Conservation (phyloP, 2,797 vertebrate species). For the Gallinago stenura region DNA sequence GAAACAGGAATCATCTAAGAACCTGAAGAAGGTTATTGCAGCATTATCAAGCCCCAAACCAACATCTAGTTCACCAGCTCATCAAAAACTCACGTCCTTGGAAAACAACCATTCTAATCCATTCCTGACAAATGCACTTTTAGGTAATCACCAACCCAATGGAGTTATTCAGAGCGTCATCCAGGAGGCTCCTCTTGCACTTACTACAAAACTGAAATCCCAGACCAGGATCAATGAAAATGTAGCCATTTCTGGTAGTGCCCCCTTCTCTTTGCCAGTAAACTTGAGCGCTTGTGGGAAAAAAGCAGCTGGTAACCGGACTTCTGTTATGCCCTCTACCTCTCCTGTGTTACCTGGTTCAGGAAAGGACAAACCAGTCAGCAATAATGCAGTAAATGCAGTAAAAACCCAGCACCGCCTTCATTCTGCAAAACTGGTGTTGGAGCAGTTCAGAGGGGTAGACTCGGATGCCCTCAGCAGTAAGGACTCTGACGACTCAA, state of each 20-base stretch:
- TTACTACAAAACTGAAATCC: constrained; percentile 87
- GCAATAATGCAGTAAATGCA: constrained; percentile 72
- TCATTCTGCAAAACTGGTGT: constrained; percentile 83
- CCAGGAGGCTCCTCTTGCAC: constrained; percentile 93
- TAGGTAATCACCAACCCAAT: constrained; percentile 88
- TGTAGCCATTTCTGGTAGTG: constrained; percentile 74
- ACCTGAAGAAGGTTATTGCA: constrained; percentile 84
- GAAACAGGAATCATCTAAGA: constrained; percentile 87
- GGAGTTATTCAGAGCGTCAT: constrained; percentile 84
- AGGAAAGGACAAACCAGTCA: constrained; percentile 83
- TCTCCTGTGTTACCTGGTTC: constrained; percentile 83
- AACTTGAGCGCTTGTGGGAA: constrained; percentile 86
- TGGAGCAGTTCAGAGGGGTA: constrained; percentile 84
- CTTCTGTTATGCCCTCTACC: constrained; percentile 72
- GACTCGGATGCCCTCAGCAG: constrained; percentile 90
- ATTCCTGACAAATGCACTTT: constrained; percentile 94
- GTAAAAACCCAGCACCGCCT: constrained; percentile 80
- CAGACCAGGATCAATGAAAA: constrained; percentile 81
- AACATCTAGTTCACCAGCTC: constrained; percentile 79
- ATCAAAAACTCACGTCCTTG: constrained; percentile 80
- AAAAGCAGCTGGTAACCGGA: constrained; percentile 77
- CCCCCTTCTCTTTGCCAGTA: constrained; percentile 82
- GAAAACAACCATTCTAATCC: constrained; percentile 88
- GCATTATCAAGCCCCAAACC: constrained; percentile 80
- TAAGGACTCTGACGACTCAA: constrained; percentile 93